phyloP scores from a whole-genome alignment of 30 jellyfish, hydroid and myxozoan species.

The Hydra vulgaris region DNA sequence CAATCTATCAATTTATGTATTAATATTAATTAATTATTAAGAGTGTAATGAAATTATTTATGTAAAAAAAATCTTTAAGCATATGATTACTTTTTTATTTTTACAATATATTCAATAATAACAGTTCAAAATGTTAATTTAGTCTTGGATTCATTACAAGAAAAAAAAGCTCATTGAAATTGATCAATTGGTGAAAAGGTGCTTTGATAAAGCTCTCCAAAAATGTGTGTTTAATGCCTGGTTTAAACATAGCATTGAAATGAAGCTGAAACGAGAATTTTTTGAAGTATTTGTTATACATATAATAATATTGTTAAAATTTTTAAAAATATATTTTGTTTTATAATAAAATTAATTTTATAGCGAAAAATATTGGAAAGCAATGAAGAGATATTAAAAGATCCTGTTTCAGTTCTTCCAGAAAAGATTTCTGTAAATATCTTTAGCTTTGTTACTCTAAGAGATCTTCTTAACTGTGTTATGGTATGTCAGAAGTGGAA shows the following conservation, averaged over 20 bases:
- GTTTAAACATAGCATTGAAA: conserved; percentile 49
- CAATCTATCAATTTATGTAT: too few species aligned
- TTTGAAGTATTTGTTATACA: conserved; percentile 49
- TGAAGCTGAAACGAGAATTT: conserved; percentile 69
- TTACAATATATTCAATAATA: too few species aligned
- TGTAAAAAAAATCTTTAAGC: too few species aligned
- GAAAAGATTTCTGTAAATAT: conserved; percentile 50
- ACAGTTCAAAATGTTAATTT: background rate
- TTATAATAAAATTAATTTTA: too few species aligned
- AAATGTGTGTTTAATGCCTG: conserved; percentile 62
- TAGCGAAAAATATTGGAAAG: background rate
- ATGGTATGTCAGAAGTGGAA: conserved; percentile 88
- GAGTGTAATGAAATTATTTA: too few species aligned
- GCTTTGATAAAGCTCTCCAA: conserved; percentile 25
- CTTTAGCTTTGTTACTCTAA: conserved; percentile 63
- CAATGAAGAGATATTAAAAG: conserved; percentile 28
- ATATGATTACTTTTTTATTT: too few species aligned
- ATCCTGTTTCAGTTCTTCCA: conserved; percentile 64
- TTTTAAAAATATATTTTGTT: too few species aligned
- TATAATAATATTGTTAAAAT: too few species aligned
- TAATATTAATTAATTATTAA: too few species aligned
- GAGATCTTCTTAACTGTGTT: conserved; percentile 70
- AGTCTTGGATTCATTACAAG: background rate
- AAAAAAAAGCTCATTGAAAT: background rate
- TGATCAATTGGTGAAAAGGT: conserved; percentile 16